Evolutionary conservation across 23 tunicate genomes (phyloP).

Genomic region (Botrylloides violaceus): DNA sequence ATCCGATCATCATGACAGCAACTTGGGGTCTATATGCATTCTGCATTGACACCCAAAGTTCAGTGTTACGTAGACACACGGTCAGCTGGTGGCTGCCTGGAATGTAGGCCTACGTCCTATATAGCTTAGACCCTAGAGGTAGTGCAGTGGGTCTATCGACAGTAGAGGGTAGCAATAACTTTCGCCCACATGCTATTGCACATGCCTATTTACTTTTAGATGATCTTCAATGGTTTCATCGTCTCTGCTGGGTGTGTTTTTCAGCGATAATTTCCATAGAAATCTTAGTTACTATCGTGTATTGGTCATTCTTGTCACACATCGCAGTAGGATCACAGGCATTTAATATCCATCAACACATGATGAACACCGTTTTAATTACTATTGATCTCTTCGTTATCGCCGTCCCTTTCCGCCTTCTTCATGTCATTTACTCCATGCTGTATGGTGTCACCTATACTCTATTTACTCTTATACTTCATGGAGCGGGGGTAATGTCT

Average conservation of each 20-base stretch:
- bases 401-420: slow-evolving; percentile 34
- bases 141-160: too few relatives aligned
- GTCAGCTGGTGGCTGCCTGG: too few relatives aligned
- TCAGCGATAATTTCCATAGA: slow-evolving; percentile 24
- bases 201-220: slow-evolving; percentile 21
- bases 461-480: slow-evolving; percentile 55
- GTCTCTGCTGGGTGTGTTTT: slow-evolving; percentile 37
- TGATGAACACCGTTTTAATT: slow-evolving; percentile 28
- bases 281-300: slow-evolving; percentile 30
- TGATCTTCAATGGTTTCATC: slow-evolving; percentile 48
- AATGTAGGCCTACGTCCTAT: too few relatives aligned
- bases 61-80: too few relatives aligned
- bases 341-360: slow-evolving; percentile 45
- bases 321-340: background rate
- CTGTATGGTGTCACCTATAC: slow-evolving; percentile 40
- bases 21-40: too few relatives aligned
- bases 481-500: slow-evolving; percentile 35
- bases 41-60: too few relatives aligned
- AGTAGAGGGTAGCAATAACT: too few relatives aligned
- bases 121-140: background rate
- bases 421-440: slow-evolving; percentile 43
- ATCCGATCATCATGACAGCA: background rate
- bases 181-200: too few relatives aligned
- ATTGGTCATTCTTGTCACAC: slow-evolving; percentile 48
- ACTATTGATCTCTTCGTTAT: slow-evolving; percentile 18